Evolutionary conservation across 2,797 vertebrate genomes (phyloP), one percentile per base, ranked within the genome.

Genomic region (Poeciliopsis presidionis): DNA sequence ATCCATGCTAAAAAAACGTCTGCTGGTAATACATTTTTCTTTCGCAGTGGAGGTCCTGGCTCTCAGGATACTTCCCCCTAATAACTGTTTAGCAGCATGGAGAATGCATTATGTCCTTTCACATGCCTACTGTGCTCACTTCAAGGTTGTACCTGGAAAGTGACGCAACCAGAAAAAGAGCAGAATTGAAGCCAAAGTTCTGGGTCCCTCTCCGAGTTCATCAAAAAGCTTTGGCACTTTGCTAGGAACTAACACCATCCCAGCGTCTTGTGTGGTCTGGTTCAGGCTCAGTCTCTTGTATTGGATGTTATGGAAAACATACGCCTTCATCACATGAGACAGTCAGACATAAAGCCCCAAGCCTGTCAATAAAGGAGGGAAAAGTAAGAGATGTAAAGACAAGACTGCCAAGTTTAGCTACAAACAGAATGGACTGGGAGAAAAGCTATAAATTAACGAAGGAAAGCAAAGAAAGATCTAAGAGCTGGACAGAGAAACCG

Each of bases 221-320:
- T 45, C 77, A 39, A 79, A 89, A 74, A 87, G 79, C 82, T 92
- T 82, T 75, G 82, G 80, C 87, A 81, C 72, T 84, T 77, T 39
- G 73, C 65, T 77, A 81, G 85, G 89, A 93, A 88, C 84, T 51
- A 72, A 91, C 81, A 90, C 88, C 86, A 82, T 71, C 83, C 77
- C 20, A 2, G 70, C 92, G 87, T 59, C 87, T 85, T 94, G 92
- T 94, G 93, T 94, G 92, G 93, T 72, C 91, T 76, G 78, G 87
- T 91, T 89, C 77, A 77, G 75, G 80, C 79, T 85, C 61, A 72
- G 74, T 83, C 80, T 89, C 78, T 88, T 92, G 91, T 90, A 91
- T 91, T 90, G 61, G 78, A 77, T 77, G 81, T 83, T 91, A 95
- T 93, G 86, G 86, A 91, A 94, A 93, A 88, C 91, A 92, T 91